Base-by-base conservation (phyloP, 2,113 vertebrate species). In the Lanius collurio region DNA sequence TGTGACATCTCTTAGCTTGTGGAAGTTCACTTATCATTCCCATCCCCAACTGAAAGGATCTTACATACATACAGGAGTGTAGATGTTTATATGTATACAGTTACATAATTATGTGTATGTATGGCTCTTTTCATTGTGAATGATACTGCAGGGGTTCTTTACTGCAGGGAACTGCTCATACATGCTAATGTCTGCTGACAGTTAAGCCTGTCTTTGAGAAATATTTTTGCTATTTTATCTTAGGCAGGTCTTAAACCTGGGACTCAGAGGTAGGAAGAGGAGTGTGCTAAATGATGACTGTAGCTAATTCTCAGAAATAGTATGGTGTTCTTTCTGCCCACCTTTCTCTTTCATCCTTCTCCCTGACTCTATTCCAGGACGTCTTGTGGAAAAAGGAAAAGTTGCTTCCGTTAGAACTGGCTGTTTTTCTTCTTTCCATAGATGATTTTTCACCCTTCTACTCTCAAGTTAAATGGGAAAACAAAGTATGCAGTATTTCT, bases 381-480 rank as follows among this genome's bases (percentile, higher is more conserved):
- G 24, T 94, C 24, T 71, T 81, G 56, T 60, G 90, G 90, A 81
- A 90, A 93, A 94, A 93, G 90, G 93, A 96, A 95, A 83, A 81
- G 49, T 64, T 0, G 0, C 88, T 95, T 96, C 94, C 92, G 78
- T 80, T 64, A 90, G 52, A 89, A 83, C 50, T 88, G 75, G 59
- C 75, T 92, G 79, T 16, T 87, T 95, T 93, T 63, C 78, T 87
- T 94, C 74, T 93, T 94, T 84, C 79, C 22, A 3, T 78, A 77
- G 60, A 63, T 82, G 31, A 30, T 41, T n/a, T 37, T 28, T 28
- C 27, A 39, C 33, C 15, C 8, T 4, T 30, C 22, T 17, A 6
- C 76, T 80, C 68, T 57, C 31, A 90, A 81, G 46, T 89, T 97
- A 96, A 95, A 80, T 60, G 63, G 92, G 84, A 71, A 93, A 94